These are phyloP conservation scores for Aphis gossypii DNA, from an alignment of 1,140 invertebrate species.

Conservation along the genomic window DNA sequence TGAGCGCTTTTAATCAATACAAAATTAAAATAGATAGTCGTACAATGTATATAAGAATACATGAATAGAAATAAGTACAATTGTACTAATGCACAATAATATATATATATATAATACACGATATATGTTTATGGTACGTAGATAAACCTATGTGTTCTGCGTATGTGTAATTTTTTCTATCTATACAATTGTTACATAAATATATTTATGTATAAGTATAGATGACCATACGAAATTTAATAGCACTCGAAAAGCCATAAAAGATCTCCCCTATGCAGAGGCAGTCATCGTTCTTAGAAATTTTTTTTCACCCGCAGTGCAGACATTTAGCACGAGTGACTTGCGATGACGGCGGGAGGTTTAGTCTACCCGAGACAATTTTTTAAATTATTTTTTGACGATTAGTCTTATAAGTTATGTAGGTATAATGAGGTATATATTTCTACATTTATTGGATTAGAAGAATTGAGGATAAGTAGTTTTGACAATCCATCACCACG, in stretches of 20 bases:
- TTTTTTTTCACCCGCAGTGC: neutral
- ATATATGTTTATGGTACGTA: too few relatives aligned
- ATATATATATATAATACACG: neutral
- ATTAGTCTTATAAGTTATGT: too few relatives aligned
- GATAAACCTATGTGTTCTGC: too few relatives aligned
- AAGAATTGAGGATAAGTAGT: too few relatives aligned
- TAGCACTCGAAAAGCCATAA: neutral
- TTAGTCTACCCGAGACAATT: neutral
- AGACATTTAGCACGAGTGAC: neutral
- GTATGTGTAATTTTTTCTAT: too few relatives aligned
- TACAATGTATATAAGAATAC: neutral
- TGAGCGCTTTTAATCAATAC: neutral
- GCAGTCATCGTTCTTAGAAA: neutral
- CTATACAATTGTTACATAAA: too few relatives aligned
- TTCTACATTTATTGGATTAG: too few relatives aligned
- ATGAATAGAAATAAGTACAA: neutral
- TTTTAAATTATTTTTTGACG: too few relatives aligned
- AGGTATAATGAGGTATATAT: too few relatives aligned
- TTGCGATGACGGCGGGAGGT: too few relatives aligned
- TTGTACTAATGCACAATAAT: neutral
- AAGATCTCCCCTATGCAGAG: neutral
- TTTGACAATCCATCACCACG: too few relatives aligned
- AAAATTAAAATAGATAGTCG: neutral
- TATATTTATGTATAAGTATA: neutral
- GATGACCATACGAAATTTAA: neutral